Evolutionary conservation across 2,797 vertebrate species (phyloP), one percentile per base, ranked within the genome.

Genomic region (Neosalanx taihuensis): DNA sequence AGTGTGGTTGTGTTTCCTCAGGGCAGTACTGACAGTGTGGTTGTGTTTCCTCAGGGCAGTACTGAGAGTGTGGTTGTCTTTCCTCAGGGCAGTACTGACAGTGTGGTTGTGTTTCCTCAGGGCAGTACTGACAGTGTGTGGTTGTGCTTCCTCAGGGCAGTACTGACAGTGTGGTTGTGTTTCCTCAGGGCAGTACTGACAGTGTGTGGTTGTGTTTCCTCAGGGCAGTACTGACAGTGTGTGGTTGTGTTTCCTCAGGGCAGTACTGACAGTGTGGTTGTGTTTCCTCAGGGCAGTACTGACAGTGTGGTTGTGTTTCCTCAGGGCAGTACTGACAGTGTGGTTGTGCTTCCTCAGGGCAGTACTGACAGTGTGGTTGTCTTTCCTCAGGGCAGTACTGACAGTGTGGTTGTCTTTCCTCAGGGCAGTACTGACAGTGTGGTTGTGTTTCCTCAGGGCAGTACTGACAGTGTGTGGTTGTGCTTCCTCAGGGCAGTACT

Each of bases 181-280:
- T 91, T 7, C 92, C 94, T 0, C 94, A 79, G 91, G 93, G 57
- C 95, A 97, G 57, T 96, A 96, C 81, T 99, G 97, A 97, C 90
- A 85, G 60, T 92, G 94, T 99, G 0, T 93, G 94, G 88, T 94
- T 94, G 0, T 97, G 96, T 74, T 7, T 92, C 94, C 0, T 94
- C 33, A 35, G 33, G 93, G 56, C 95, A 97, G 56, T 96, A 96
- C 81, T 99, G 97, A 97, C 4, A 4, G 33, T 35, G 33, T 35
- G 33, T 33, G 33, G 1, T 35, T 35, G 33, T 35, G 33, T 35
- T 35, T 35, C 33, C 3, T 35, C 33, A 35, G 33, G 33, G 33
- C 3, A 35, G 33, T 6, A 35, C 31, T n/a, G 6, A 53, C 23
- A 1, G 26, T 62, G 26, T 62, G 12, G 6, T 12, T 62, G 18